Percentiles rank a stretch among this genome's conserved stretches.
phyloP scores from a whole-genome alignment of 2,113 vertebrate genomes.

The Oplegnathus fasciatus region DNA sequence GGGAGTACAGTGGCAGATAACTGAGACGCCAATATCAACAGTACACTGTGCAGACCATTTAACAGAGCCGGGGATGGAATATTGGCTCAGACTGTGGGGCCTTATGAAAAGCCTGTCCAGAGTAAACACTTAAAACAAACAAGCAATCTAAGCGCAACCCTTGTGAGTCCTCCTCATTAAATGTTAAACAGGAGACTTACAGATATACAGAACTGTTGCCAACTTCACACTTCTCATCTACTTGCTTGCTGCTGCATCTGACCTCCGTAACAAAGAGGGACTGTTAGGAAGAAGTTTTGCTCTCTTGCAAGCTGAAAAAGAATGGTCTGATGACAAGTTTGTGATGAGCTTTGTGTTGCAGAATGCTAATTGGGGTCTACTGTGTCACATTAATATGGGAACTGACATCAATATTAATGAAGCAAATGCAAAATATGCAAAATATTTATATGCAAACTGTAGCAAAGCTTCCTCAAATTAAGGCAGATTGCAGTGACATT shows the following conservation, averaged over 20 bases:
- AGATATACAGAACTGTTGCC: neutral
- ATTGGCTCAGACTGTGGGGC: constrained; percentile 3
- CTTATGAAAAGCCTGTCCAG: neutral
- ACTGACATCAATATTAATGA: neutral
- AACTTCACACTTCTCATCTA: neutral
- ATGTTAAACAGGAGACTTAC: neutral
- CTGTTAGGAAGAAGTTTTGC: neutral
- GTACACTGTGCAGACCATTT: constrained; percentile 32
- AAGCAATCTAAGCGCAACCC: neutral
- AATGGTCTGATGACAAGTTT: neutral
- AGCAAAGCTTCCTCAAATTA: neutral
- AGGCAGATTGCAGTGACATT: neutral
- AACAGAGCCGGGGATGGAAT: constrained; percentile 5
- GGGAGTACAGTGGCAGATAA: constrained; percentile 59
- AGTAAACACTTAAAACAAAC: constrained; percentile 6
- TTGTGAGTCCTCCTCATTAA: neutral
- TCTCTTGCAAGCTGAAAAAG: constrained; percentile 3
- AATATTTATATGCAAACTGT: neutral
- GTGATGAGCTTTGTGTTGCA: neutral
- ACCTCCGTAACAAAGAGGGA: neutral
- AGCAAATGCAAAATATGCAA: neutral
- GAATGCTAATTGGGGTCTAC: constrained; percentile 6
- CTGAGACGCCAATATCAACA: constrained; percentile 55
- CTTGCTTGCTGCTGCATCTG: neutral
- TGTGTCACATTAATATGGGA: neutral